These are phyloP conservation scores for Enteromius argenteus DNA, from an alignment of 2,797 vertebrate species.

Conservation along the genomic window DNA sequence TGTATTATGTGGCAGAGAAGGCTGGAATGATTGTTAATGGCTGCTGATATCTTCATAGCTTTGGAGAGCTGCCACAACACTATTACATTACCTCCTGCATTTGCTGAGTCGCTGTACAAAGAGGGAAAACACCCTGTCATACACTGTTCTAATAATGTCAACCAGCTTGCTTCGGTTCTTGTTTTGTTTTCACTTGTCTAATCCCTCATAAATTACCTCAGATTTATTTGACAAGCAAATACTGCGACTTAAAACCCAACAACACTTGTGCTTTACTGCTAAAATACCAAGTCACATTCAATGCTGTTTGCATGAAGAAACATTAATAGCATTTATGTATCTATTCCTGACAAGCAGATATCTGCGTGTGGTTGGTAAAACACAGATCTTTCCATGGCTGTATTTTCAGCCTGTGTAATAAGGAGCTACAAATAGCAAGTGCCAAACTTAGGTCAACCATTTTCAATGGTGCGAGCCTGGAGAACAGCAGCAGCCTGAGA, in stretches of 20 bases:
- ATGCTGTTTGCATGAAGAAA: neutral
- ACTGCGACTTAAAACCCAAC: neutral
- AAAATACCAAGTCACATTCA: neutral
- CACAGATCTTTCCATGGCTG: constrained; percentile 23
- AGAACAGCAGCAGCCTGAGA: constrained; percentile 13
- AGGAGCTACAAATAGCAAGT: constrained; percentile 39
- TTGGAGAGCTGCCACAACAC: constrained; percentile 14
- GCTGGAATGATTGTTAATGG: constrained; percentile 20
- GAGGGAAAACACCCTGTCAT: constrained; percentile 17
- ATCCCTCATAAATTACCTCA: neutral
- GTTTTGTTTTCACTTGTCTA: neutral
- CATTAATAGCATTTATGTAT: neutral
- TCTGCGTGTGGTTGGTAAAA: constrained; percentile 15
- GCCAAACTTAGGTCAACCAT: constrained; percentile 40
- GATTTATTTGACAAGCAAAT: constrained; percentile 10
- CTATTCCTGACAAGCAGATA: constrained; percentile 19
- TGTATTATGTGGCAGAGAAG: constrained; percentile 10
- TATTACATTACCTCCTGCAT: constrained; percentile 24
- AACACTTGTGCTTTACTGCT: neutral
- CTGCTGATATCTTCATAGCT: constrained; percentile 12
- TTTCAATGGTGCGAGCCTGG: constrained; percentile 20
- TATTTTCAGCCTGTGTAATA: constrained; percentile 40
- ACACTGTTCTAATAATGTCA: constrained; percentile 11
- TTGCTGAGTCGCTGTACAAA: constrained; percentile 23
- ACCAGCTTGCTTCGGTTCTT: neutral